Conservation (phyloP, 2,113 vertebrate species). For the Gila orcuttii region DNA sequence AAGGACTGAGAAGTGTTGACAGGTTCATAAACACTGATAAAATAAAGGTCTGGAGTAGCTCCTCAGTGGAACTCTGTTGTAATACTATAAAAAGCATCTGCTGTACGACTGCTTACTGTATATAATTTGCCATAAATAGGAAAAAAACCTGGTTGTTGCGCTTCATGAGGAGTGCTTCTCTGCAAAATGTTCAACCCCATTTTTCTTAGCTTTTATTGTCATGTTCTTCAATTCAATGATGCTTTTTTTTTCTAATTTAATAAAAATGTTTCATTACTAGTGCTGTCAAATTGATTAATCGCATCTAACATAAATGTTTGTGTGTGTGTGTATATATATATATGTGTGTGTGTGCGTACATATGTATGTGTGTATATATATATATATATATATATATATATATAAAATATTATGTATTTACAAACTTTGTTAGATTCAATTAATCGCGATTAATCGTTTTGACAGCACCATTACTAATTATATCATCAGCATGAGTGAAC, state of each 20-base stretch:
- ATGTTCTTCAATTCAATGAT: background rate
- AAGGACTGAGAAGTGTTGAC: slow-evolving; percentile 79
- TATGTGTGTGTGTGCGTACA: too few species aligned
- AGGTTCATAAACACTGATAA: slow-evolving; percentile 89
- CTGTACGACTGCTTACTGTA: background rate
- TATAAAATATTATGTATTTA: too few species aligned
- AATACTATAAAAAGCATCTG: slow-evolving; percentile 72
- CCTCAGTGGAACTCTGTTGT: slow-evolving; percentile 77
- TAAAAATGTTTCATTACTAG: background rate
- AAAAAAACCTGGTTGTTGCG: slow-evolving; percentile 63
- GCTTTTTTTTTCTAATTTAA: background rate
- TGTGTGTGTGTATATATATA: too few species aligned
- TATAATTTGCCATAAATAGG: slow-evolving; percentile 75
- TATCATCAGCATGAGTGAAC: background rate
- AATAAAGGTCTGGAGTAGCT: slow-evolving; percentile 80
- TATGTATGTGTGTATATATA: too few species aligned
- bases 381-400: too few species aligned
- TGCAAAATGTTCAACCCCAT: slow-evolving; percentile 57
- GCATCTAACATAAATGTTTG: too few species aligned
- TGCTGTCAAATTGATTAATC: too few species aligned
- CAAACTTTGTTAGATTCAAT: too few species aligned
- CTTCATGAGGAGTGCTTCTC: slow-evolving; percentile 59
- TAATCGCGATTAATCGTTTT: too few species aligned
- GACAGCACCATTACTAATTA: background rate
- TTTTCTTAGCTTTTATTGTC: slow-evolving; percentile 23